Evolutionary conservation across 2,888 invertebrate species (phyloP), one percentile per base, ranked within the genome.

Genomic region (Elgonia sp.): DNA sequence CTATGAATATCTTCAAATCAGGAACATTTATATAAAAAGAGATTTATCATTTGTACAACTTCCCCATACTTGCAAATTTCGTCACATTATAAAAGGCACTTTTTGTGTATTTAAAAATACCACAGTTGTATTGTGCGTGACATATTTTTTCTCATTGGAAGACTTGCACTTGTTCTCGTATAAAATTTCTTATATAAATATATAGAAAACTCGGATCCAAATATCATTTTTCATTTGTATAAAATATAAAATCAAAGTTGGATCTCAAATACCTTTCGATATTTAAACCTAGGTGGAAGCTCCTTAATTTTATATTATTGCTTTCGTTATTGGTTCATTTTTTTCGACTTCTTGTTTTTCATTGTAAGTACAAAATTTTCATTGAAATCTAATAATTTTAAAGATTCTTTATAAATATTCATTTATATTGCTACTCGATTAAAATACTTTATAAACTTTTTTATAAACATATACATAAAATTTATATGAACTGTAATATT

Each of bases 31-130:
- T 37, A 21, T 37, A 70, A 37, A 4, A 70, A 53, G 14, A 20
- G 3, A 16, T 69, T 39, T 50, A 16, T 69, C n/a, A 69, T 50
- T 69, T 69, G 9, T 12, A 46, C 12, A 14, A 14, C 10, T 10
- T 42, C 42, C 46, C 7, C 8, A 12, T 7, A 46, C 10, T 46
- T 12, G 12, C 8, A 46, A 40, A 72, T 57, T 57, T 14, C 18
- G 57, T 72, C 57, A 57, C 40, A 20, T 20, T 72, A 20, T 37
- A 57, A 72, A 57, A 72, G 72, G 72, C 72, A 72, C 72, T 72
- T 29, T 37, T 57, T 72, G 12, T 8, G n/a, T 40, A n/a, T n/a
- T n/a, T 40, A 29, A 18, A 20, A 72, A 29, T 72, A 57, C 18
- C 72, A 55, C 53, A 40, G 29, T 40, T 57, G 5, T 37, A 3